These are phyloP conservation scores for Leuctra nigra DNA, from an alignment of 2,888 invertebrate genomes.

Conservation along the genomic window DNA sequence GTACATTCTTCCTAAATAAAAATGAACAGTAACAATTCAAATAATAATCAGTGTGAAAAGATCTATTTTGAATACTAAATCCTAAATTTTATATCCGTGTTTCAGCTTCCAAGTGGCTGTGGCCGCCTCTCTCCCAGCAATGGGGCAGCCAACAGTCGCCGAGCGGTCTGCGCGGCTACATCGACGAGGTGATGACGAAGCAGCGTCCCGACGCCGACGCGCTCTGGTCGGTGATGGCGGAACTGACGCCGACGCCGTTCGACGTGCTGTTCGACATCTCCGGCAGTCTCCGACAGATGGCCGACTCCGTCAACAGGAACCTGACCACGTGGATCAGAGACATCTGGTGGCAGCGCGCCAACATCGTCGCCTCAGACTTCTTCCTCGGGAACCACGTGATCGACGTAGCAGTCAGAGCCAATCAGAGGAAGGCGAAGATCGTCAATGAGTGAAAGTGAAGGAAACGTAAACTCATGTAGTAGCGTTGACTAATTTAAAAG, in stretches of 20 bases:
- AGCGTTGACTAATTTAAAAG: no score
- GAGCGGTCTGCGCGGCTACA: slow-evolving; percentile 38
- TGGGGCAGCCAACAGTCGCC: slow-evolving; percentile 51
- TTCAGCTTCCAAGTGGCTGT: slow-evolving; percentile 52
- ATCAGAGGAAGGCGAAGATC: slow-evolving; percentile 29
- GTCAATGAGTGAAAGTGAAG: neutral
- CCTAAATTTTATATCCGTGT: slow-evolving; percentile 17
- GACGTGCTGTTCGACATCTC: slow-evolving; percentile 38
- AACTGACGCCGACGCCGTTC: slow-evolving; percentile 44
- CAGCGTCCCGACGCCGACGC: slow-evolving; percentile 13
- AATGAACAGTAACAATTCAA: neutral
- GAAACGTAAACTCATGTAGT: no score
- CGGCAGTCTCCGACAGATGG: slow-evolving; percentile 42
- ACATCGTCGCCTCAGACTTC: slow-evolving; percentile 46
- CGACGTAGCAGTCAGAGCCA: slow-evolving; percentile 43
- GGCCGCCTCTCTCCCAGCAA: slow-evolving; percentile 55
- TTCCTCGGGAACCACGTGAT: slow-evolving; percentile 46
- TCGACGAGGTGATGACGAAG: slow-evolving; percentile 22
- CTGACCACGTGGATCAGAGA: slow-evolving; percentile 41
- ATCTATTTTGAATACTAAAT: neutral
- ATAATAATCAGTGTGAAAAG: neutral
- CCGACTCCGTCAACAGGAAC: slow-evolving; percentile 42
- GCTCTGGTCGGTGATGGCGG: slow-evolving; percentile 45
- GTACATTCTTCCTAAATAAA: no score
- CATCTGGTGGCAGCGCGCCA: slow-evolving; percentile 41